Base-by-base conservation (phyloP, 2,797 vertebrate species). In the Gallinago solitaria region DNA sequence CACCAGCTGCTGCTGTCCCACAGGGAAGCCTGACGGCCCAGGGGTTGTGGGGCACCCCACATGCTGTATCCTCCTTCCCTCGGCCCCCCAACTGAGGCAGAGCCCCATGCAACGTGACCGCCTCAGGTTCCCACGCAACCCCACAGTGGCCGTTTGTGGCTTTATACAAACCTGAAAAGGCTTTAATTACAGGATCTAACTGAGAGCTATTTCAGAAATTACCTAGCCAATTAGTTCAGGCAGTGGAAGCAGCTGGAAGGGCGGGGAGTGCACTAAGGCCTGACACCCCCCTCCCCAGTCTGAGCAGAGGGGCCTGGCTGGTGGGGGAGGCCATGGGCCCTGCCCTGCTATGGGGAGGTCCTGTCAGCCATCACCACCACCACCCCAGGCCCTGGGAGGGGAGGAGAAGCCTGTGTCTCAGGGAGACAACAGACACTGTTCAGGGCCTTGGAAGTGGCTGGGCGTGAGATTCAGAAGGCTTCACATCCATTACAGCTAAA, bases 321-420 rank as follows among this genome's bases (percentile, higher is more conserved):
- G 32, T 7, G 39, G 9, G 41, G 27, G n/a, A 16, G 51, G n/a
- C 20, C 37, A 2, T 4, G 5, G 23, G 33, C 56, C 8, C n/a
- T 32, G 27, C 15, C 33, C n/a, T 2, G 5, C 50, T 27, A 8
- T 6, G 2, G 28, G 59, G 11, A 53, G 19, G 16, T 33, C 14
- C n/a, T 7, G n/a, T 16, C 47, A 21, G 35, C 48, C 3, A 8
- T 17, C 35, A 9, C 23, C 8, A 7, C 16, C 41, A 3, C 15
- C 32, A 24, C 16, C 48, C 8, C 6, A 5, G 35, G 39, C 19
- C 32, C 12, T 9, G 5, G 25, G 33, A 15, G 4, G 13, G 4
- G 35, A 41, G 32, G 28, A 24, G 50, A 18, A 37, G 24, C 0
- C 1, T 1, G 45, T 14, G 5, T 2, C 28, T 57, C 16, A 8